Conservation (phyloP, 2,797 vertebrate genomes). For the Pipistrellus pygmaeus region DNA sequence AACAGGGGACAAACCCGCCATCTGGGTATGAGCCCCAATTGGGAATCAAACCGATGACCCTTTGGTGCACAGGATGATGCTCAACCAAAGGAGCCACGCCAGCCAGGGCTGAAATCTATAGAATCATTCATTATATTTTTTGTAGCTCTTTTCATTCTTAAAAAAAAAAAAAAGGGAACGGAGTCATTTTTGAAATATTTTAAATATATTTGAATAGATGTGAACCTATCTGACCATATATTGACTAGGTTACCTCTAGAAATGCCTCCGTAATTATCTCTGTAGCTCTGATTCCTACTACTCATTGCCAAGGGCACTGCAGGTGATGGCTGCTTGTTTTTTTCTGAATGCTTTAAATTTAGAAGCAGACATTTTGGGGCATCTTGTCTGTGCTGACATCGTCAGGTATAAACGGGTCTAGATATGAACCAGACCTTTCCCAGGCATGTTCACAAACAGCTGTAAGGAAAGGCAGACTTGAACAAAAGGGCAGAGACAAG, state of each 20-base stretch:
- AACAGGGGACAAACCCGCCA: neutral
- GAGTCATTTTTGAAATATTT: neutral
- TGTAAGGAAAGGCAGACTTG: neutral
- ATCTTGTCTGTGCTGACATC: neutral
- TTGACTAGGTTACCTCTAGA: neutral
- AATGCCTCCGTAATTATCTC: neutral
- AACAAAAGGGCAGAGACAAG: neutral
- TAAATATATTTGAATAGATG: neutral
- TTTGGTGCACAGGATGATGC: neutral
- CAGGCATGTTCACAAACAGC: neutral
- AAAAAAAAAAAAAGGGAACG: neutral
- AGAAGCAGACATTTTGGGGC: neutral
- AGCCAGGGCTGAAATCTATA: neutral
- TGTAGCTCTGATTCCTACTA: neutral
- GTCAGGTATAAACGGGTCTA: neutral
- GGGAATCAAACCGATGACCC: too few species aligned
- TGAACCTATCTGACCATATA: neutral
- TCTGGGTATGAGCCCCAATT: neutral
- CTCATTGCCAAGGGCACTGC: neutral
- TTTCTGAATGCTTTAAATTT: constrained; percentile 27
- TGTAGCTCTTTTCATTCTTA: neutral
- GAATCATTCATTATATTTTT: neutral
- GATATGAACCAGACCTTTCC: neutral
- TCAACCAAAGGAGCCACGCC: neutral
- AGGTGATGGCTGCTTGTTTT: neutral